A percentile compares a stretch with the other conserved stretches of the same genome.
Conservation (phyloP, 1,140 invertebrate species). For the Bradysia coprophila region DNA sequence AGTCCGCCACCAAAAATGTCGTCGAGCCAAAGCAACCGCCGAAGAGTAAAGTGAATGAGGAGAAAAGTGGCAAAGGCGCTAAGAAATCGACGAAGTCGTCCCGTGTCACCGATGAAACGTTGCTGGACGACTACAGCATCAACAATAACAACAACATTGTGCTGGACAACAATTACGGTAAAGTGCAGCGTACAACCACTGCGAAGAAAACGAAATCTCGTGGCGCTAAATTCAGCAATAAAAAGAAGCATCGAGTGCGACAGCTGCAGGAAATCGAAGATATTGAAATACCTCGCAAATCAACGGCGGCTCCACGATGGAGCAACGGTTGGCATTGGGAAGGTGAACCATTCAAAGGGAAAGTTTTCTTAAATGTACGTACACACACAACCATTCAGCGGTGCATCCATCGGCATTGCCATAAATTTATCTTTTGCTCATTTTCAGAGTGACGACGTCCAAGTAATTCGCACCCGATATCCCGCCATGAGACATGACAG, state of each 20-base stretch:
- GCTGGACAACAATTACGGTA: neutral
- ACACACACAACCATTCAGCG: slow-evolving; percentile 2
- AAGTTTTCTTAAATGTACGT: slow-evolving; percentile 76
- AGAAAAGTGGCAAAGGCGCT: slow-evolving; percentile 5
- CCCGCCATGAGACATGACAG: slow-evolving; percentile 68
- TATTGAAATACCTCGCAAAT: slow-evolving; percentile 20
- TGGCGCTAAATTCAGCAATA: slow-evolving; percentile 18
- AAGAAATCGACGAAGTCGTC: slow-evolving; percentile 2
- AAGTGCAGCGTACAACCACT: neutral
- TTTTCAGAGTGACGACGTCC: slow-evolving; percentile 61
- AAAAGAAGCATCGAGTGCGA: slow-evolving; percentile 16
- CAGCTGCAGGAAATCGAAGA: slow-evolving; percentile 17
- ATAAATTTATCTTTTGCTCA: slow-evolving; percentile 4
- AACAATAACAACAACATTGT: slow-evolving; percentile 9
- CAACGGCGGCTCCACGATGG: slow-evolving; percentile 48
- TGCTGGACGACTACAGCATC: slow-evolving; percentile 2
- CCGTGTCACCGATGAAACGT: neutral
- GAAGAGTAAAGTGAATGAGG: neutral
- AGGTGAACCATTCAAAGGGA: slow-evolving; percentile 60
- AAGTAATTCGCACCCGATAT: slow-evolving; percentile 61
- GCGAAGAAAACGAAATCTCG: slow-evolving; percentile 5
- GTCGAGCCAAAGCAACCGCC: neutral
- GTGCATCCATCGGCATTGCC: slow-evolving; percentile 1
- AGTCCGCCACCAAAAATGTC: neutral
- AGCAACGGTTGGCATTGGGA: slow-evolving; percentile 86